phyloP scores from a whole-genome alignment of 2,113 vertebrate genomes.

The Eidolon helvum region DNA sequence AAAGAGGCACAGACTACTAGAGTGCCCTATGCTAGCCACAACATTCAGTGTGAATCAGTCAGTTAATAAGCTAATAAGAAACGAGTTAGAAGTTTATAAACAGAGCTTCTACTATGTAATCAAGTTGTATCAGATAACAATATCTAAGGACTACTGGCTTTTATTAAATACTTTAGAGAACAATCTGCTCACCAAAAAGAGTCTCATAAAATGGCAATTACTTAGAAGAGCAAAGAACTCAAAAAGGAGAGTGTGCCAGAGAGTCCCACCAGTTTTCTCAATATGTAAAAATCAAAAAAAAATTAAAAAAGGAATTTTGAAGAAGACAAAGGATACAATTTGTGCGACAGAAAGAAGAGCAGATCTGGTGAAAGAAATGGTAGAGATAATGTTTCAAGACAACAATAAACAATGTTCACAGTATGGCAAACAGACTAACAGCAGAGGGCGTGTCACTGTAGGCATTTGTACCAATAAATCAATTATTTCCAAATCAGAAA shows the following conservation, averaged over 20 bases:
- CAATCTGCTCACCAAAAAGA: neutral
- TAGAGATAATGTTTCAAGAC: neutral
- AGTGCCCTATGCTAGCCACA: neutral
- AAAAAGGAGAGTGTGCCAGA: neutral
- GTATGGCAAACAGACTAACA: neutral
- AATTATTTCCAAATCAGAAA: neutral
- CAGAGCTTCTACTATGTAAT: neutral
- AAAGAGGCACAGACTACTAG: neutral
- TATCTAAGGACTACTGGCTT: neutral
- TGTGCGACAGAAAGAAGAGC: neutral
- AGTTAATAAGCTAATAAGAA: neutral
- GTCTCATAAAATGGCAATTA: neutral
- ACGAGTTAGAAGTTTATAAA: neutral
- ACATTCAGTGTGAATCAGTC: neutral
- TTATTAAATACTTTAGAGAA: neutral
- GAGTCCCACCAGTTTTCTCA: neutral
- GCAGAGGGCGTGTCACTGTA: neutral
- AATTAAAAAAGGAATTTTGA: neutral
- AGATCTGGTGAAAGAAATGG: neutral
- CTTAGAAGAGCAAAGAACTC: neutral
- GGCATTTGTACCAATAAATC: neutral
- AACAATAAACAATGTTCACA: neutral
- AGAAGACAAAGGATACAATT: neutral
- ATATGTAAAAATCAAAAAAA: neutral
- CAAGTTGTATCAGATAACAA: neutral